Base-by-base conservation (phyloP, 2,888 invertebrate species). In the Gandaritis pyraliata region DNA sequence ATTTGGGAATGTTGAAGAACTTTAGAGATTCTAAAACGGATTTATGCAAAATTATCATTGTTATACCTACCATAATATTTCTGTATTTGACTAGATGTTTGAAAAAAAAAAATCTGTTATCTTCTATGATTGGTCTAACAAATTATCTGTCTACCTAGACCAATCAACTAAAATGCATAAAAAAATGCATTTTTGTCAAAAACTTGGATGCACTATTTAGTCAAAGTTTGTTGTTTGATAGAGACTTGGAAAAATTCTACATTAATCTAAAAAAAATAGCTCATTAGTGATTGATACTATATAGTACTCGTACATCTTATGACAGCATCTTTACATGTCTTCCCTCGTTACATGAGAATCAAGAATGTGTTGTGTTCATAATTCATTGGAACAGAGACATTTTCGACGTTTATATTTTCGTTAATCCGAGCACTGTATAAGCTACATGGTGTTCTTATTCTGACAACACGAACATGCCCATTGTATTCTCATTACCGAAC, bases 1-100 rank as follows among this genome's bases (percentile, higher is more conserved):
- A 85, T 85, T 85, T 81, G 76, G 79, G 74, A 81, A 83, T 82
- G 82, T 82, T 87, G 83, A 78, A 83, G 83, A 86, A 85, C 79
- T 86, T 84, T 70, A 70, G 72, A 74, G 75, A 82, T 82, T 82
- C 81, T 76, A 69, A 73, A 83, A 81, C 76, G 73, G 74, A 75
- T 81, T 82, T 79, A 55, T 55, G 13, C 46, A 30, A 39, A 48
- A 38, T 55, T 55, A 39, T 29, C 29, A 55, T 47, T n/a, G 29
- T 5, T 33, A 11, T 15, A 30, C 2, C 15, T 39, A 23, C 23
- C 23, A 23, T 23, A 2, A 5, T 23, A 23, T 23, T 23, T 23
- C 23, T 23, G 23, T 23, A 23, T 23, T 23, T 23, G 6, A 3
- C 1, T 5, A 23, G 23, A 6, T 1, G 0, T 23, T 23, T 23